phyloP scores from a whole-genome alignment of 2,113 vertebrate genomes.

The Mobula hypostoma region DNA sequence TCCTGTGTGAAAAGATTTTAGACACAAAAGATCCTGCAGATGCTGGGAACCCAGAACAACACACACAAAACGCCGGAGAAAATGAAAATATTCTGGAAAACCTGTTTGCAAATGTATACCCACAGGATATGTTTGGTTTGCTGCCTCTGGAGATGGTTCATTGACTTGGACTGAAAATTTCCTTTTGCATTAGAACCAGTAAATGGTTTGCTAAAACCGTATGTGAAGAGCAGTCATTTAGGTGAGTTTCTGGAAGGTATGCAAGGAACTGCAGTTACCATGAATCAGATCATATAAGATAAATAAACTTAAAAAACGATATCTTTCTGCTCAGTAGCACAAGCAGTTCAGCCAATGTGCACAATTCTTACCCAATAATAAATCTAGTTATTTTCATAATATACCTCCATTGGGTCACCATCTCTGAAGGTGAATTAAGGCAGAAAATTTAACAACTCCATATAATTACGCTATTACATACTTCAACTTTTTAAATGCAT shows the following conservation, averaged over 20 bases:
- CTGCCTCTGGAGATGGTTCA: background rate
- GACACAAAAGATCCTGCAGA: no score
- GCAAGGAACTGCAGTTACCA: background rate
- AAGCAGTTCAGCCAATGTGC: background rate
- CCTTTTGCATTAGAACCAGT: background rate
- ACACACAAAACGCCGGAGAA: no score
- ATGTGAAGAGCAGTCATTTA: background rate
- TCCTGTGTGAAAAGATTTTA: background rate
- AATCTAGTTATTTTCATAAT: background rate
- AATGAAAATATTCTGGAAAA: background rate
- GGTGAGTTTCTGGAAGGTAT: background rate
- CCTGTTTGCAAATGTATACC: background rate
- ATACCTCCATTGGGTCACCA: background rate
- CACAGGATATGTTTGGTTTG: background rate
- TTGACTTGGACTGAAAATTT: background rate
- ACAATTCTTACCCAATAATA: background rate
- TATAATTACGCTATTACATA: background rate
- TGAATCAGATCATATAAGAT: background rate
- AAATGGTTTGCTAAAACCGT: background rate
- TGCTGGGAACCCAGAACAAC: no score
- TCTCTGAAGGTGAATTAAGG: background rate
- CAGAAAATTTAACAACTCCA: background rate
- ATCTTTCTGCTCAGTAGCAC: background rate
- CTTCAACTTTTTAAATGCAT: slow-evolving; percentile 51
- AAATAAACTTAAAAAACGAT: background rate